These are phyloP conservation scores for Scarus forsteni DNA, from an alignment of 2,797 vertebrate species.

Conservation along the genomic window DNA sequence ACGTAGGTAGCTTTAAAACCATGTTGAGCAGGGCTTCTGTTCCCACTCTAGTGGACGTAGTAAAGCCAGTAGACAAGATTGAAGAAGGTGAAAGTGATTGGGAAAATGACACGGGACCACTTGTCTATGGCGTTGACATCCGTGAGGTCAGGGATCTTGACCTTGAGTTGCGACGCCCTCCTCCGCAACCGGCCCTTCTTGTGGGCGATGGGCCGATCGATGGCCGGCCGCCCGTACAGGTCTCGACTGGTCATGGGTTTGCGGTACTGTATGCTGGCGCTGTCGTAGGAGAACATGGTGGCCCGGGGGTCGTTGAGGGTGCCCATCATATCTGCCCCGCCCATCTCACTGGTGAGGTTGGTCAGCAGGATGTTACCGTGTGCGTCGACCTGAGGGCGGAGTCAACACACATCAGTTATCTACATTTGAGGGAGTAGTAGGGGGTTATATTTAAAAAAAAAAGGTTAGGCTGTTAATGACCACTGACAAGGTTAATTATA, in stretches of 20 bases:
- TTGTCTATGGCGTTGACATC: conserved; percentile 97
- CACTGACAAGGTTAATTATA: too few relatives aligned
- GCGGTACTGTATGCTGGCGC: conserved; percentile 92
- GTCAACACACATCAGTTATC: background rate
- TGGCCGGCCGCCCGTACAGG: conserved; percentile 83
- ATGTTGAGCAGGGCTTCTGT: conserved; percentile 10
- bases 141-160: conserved; percentile 96
- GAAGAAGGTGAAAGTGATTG: conserved; percentile 94
- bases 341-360: conserved; percentile 87
- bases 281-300: conserved; percentile 88
- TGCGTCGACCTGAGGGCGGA: conserved; percentile 86
- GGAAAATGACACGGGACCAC: conserved; percentile 96
- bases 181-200: conserved; percentile 89
- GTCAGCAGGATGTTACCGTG: conserved; percentile 92
- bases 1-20: conserved; percentile 46
- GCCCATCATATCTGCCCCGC: conserved; percentile 85
- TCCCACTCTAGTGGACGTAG: conserved; percentile 90
- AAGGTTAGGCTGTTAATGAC: too few relatives aligned
- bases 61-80: conserved; percentile 98
- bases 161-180: conserved; percentile 93
- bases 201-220: conserved; percentile 85
- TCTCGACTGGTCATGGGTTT: conserved; percentile 89
- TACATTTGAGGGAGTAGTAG: too few relatives aligned
- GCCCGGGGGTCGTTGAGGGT: conserved; percentile 83
- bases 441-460: too few relatives aligned